phyloP scores from a whole-genome alignment of 2,888 invertebrate genomes.

The Nebria salina region DNA sequence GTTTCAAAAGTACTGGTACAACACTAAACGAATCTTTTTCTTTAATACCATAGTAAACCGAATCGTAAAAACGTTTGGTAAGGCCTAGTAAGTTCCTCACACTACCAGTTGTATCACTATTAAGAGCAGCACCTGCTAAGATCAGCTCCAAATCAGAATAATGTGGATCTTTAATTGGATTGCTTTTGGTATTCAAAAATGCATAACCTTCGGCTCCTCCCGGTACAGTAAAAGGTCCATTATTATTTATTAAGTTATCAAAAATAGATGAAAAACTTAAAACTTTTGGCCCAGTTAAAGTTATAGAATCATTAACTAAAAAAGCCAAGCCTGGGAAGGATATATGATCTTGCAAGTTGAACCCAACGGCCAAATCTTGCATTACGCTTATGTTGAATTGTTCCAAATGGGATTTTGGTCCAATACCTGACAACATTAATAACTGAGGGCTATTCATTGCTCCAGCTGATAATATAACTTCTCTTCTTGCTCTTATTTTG shows the following conservation, averaged over 20 bases:
- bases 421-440: slow-evolving; percentile 85
- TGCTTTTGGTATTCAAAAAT: slow-evolving; percentile 75
- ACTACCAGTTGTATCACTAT: slow-evolving; percentile 76
- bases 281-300: slow-evolving; percentile 70
- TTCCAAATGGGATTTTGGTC: slow-evolving; percentile 71
- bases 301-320: slow-evolving; percentile 74
- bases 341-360: slow-evolving; percentile 84
- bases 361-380: slow-evolving; percentile 78
- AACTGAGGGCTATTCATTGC: slow-evolving; percentile 86
- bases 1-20: slow-evolving; percentile 78
- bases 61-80: slow-evolving; percentile 68
- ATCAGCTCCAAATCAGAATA: slow-evolving; percentile 85
- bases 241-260: slow-evolving; percentile 71
- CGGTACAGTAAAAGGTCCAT: slow-evolving; percentile 78
- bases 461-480: slow-evolving; percentile 83
- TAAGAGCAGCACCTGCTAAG: slow-evolving; percentile 79
- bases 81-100: slow-evolving; percentile 73
- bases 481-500: slow-evolving; percentile 71
- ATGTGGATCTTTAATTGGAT: slow-evolving; percentile 61
- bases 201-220: slow-evolving; percentile 82
- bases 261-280: slow-evolving; percentile 67
- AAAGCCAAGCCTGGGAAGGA: slow-evolving; percentile 79
- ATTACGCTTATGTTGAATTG: slow-evolving; percentile 70
- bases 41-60: slow-evolving; percentile 66
- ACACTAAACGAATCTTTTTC: slow-evolving; percentile 72